Conservation (phyloP, 2,888 invertebrate species). For the Argyresthia albistria region DNA sequence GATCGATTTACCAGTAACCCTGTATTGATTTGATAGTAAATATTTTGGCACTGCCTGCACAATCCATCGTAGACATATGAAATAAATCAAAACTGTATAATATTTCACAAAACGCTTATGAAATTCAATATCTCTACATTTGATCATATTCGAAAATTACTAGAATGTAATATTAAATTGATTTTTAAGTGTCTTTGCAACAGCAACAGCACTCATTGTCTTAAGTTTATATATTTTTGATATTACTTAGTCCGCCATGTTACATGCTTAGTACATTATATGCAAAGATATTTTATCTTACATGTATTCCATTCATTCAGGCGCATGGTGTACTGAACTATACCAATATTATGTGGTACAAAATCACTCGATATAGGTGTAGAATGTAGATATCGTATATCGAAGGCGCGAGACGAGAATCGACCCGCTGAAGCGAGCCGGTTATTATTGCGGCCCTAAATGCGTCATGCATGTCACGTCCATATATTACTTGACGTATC, state of each 20-base stretch:
- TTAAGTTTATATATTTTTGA: not conserved
- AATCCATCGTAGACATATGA: not conserved
- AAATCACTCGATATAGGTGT: no score
- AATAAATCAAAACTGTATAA: not conserved
- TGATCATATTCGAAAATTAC: not conserved
- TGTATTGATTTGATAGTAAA: not conserved
- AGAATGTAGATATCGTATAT: no score
- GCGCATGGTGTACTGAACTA: not conserved
- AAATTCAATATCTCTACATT: not conserved
- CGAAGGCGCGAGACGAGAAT: no score
- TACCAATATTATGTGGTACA: not conserved
- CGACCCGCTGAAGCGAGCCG: no score
- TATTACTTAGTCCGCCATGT: not conserved
- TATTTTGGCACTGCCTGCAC: slow-evolving; percentile 1
- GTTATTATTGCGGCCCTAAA: no score
- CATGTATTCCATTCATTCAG: not conserved
- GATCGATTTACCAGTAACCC: no score
- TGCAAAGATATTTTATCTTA: not conserved
- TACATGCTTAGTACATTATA: not conserved
- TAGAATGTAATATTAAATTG: not conserved
- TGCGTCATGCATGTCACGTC: no score
- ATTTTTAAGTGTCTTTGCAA: not conserved
- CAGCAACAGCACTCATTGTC: not conserved
- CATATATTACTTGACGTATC: no score
- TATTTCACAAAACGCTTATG: no score